These are phyloP conservation scores for Heteromormyrus szaboi DNA, from an alignment of 2,797 vertebrate genomes.

Conservation along the genomic window DNA sequence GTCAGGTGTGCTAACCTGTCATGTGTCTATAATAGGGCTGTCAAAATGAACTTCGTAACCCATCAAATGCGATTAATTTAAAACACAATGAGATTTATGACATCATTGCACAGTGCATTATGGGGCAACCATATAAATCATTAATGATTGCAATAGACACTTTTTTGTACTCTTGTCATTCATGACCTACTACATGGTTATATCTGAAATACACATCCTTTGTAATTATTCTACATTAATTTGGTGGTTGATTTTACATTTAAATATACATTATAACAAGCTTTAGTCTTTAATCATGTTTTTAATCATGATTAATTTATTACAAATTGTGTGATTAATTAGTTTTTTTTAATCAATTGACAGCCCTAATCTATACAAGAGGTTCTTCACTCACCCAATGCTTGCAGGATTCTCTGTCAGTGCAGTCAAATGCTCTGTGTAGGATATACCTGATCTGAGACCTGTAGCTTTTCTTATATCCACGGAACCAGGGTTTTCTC, in stretches of 20 bases:
- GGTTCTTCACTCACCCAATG: not conserved
- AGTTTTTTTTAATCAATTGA: not conserved
- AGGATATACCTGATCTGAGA: not conserved
- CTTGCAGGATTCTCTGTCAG: not conserved
- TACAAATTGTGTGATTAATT: not conserved
- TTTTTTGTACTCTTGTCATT: not conserved
- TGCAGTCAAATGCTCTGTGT: not conserved
- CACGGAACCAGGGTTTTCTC: not conserved
- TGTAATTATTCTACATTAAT: not conserved
- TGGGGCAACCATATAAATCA: not conserved
- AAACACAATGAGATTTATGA: not conserved
- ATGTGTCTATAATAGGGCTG: not conserved
- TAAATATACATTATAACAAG: not conserved
- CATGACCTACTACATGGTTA: not conserved
- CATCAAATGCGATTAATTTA: not conserved
- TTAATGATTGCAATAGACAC: not conserved
- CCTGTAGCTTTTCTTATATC: constrained; percentile 2
- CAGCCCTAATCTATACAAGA: not conserved
- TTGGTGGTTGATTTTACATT: not conserved
- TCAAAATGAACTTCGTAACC: not conserved
- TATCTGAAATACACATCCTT: not conserved
- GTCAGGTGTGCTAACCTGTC: not conserved
- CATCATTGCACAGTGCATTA: not conserved
- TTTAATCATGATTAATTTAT: not conserved
- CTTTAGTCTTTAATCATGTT: not conserved